Conservation (phyloP, 2,797 vertebrate species). For the Poecilia picta region DNA sequence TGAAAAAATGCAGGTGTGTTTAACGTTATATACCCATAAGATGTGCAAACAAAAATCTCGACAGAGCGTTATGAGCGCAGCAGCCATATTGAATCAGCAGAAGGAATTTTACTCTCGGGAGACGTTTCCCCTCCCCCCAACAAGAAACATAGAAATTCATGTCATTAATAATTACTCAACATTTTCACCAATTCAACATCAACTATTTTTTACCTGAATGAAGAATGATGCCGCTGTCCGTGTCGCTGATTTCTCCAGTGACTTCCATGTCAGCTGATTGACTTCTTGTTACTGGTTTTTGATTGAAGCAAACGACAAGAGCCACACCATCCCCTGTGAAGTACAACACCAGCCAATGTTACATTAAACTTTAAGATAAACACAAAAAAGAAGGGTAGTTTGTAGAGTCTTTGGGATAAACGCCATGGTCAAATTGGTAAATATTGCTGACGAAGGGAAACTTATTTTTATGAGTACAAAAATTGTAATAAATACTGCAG, state of each 20-base stretch:
- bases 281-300: conserved; percentile 50
- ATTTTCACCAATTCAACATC: background rate
- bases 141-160: background rate
- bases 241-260: conserved; percentile 89
- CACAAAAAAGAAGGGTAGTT: background rate
- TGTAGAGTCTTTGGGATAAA: background rate
- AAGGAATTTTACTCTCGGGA: background rate
- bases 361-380: background rate
- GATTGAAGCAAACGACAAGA: conserved; percentile 18
- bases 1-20: background rate
- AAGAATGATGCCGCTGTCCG: conserved; percentile 90
- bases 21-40: background rate
- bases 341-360: background rate
- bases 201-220: conserved; percentile 84
- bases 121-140: no score
- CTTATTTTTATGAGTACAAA: background rate
- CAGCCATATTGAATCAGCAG: background rate
- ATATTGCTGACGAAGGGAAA: background rate
- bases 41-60: background rate
- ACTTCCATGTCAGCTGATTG: conserved; percentile 79
- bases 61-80: background rate
- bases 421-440: background rate
- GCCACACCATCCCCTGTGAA: conserved; percentile 70
- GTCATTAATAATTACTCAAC: background rate
- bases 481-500: background rate